These are phyloP conservation scores for Probosciger aterrimus DNA, from an alignment of 2,113 vertebrate species.

Conservation along the genomic window DNA sequence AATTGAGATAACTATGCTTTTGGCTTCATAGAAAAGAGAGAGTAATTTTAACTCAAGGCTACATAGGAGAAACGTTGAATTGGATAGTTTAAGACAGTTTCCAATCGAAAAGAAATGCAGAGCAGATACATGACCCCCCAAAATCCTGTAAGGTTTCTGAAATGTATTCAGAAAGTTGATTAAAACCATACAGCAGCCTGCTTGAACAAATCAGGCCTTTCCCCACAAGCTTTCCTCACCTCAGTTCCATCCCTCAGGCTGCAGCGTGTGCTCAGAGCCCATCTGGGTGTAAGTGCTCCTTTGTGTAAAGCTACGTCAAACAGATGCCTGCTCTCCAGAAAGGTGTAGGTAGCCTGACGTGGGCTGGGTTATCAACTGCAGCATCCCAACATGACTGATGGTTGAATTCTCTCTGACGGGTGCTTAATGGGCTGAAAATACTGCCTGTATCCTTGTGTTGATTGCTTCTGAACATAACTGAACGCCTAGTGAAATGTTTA, in stretches of 20 bases:
- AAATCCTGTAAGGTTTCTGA: slow-evolving; percentile 21
- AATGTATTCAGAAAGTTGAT: slow-evolving; percentile 30
- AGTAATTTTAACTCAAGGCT: slow-evolving; percentile 1
- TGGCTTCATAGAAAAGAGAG: not conserved
- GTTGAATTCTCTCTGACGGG: not conserved
- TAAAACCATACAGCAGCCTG: slow-evolving; percentile 24
- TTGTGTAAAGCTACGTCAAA: not conserved
- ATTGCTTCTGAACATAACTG: not conserved
- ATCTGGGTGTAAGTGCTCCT: not conserved
- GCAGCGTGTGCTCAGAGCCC: not conserved
- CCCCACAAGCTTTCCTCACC: not conserved
- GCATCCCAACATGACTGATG: not conserved
- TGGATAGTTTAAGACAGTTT: not conserved
- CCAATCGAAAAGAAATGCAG: not conserved
- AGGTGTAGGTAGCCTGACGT: not conserved
- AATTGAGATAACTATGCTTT: not conserved
- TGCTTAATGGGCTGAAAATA: not conserved
- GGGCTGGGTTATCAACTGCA: not conserved
- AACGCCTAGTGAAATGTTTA: not conserved
- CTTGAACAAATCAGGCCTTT: slow-evolving; percentile 23
- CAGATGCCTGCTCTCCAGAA: not conserved
- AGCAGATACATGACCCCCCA: not conserved
- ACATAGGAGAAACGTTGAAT: not conserved
- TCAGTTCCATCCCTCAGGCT: not conserved
- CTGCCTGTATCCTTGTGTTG: not conserved